Percentiles rank a stretch among this genome's conserved stretches.
These are phyloP conservation scores for Urophycis tenuis DNA, from an alignment of 2,797 vertebrate species.

Conservation along the genomic window DNA sequence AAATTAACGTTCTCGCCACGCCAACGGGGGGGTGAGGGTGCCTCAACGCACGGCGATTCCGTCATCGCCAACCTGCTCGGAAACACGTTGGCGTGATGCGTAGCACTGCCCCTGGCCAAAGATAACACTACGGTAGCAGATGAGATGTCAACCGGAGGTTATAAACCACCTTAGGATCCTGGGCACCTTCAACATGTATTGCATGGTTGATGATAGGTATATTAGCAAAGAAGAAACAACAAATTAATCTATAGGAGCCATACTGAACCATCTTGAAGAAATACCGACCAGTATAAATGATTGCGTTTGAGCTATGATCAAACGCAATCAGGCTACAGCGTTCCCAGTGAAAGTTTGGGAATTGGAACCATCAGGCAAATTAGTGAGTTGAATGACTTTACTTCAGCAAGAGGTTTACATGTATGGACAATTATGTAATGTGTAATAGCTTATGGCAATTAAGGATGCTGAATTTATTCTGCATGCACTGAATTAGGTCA, in stretches of 20 bases:
- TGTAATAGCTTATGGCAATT: neutral
- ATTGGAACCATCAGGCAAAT: too few species aligned
- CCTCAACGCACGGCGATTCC: too few species aligned
- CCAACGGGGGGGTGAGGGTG: too few species aligned
- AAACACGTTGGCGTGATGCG: too few species aligned
- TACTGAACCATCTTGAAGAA: neutral
- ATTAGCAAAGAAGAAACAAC: neutral
- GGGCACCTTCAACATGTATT: neutral
- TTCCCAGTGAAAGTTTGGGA: too few species aligned
- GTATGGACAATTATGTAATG: neutral
- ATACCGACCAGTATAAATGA: neutral
- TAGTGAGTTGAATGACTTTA: neutral
- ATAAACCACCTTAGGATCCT: too few species aligned
- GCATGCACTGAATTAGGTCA: neutral
- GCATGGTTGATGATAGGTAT: neutral
- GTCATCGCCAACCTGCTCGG: too few species aligned
- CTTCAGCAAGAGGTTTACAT: neutral
- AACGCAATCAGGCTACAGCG: neutral
- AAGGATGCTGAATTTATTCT: neutral
- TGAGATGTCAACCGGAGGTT: too few species aligned
- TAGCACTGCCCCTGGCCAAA: too few species aligned
- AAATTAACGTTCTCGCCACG: conserved; percentile 33
- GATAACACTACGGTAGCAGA: too few species aligned
- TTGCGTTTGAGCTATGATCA: neutral
- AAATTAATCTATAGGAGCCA: neutral